Conservation (phyloP, 2,888 invertebrate species). For the Synanthedon myopaeformis region DNA sequence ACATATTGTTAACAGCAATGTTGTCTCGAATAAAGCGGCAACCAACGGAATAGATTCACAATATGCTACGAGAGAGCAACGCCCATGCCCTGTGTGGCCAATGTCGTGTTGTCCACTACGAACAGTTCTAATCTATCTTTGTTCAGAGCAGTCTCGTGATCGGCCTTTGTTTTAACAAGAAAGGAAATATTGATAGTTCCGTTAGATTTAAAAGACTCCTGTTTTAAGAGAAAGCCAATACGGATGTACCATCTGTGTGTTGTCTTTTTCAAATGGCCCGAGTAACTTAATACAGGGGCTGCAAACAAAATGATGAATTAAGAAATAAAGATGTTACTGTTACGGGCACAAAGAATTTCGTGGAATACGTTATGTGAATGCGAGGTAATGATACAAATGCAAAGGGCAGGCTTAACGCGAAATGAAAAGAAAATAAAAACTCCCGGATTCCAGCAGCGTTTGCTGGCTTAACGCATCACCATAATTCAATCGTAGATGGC, state of each 20-base stretch:
- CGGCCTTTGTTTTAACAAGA: conserved; percentile 49
- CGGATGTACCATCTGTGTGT: conserved; percentile 60
- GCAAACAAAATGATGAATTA: conserved; percentile 32
- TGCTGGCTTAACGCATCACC: conserved; percentile 65
- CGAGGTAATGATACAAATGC: conserved; percentile 33
- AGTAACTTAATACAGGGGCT: conserved; percentile 47
- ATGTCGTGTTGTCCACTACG: conserved; percentile 31
- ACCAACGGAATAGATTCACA: conserved; percentile 25
- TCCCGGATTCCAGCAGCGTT: conserved; percentile 46
- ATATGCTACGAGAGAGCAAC: conserved; percentile 23
- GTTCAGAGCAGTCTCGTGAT: conserved; percentile 44
- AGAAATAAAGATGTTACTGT: conserved; percentile 38
- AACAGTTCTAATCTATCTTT: conserved; percentile 51
- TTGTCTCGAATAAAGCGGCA: conserved; percentile 4
- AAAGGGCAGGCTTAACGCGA: conserved; percentile 42
- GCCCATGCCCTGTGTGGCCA: conserved; percentile 8
- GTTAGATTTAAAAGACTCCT: conserved; percentile 61
- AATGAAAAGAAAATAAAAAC: conserved; percentile 57
- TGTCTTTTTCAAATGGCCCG: conserved; percentile 60
- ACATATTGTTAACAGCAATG: no score
- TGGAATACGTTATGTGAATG: conserved; percentile 31
- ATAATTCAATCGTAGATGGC: conserved; percentile 63
- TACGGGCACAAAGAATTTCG: conserved; percentile 37
- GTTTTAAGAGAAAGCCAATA: conserved; percentile 67
- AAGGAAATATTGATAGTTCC: conserved; percentile 63